These are phyloP conservation scores for Epinephelus coioides DNA, from an alignment of 2,797 vertebrate genomes.

Conservation along the genomic window DNA sequence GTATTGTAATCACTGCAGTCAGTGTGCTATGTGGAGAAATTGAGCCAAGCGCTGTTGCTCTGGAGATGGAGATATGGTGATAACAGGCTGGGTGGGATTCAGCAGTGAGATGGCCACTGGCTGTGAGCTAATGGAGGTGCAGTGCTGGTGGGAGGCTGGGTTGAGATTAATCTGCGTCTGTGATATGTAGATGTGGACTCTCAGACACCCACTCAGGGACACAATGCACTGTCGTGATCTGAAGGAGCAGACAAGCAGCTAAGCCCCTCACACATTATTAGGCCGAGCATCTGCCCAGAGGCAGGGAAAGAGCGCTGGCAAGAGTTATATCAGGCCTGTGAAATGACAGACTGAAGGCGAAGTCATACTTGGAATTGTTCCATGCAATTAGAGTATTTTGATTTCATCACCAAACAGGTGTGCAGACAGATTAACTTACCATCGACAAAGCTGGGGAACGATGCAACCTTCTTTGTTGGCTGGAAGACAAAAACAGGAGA, in stretches of 20 bases:
- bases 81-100: conserved; percentile 47
- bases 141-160: conserved; percentile 43
- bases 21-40: conserved; percentile 34
- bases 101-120: conserved; percentile 59
- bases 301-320: conserved; percentile 27
- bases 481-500: conserved; percentile 71
- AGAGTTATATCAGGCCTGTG: conserved; percentile 6
- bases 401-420: conserved; percentile 62
- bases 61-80: conserved; percentile 45
- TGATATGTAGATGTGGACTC: conserved; percentile 78
- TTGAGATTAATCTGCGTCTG: conserved; percentile 72
- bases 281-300: conserved; percentile 43
- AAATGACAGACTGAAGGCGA: conserved; percentile 15
- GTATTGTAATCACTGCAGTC: conserved; percentile 47
- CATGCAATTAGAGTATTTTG: conserved; percentile 49
- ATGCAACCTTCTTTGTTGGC: conserved; percentile 95
- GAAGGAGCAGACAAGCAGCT: conserved; percentile 49
- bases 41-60: conserved; percentile 57
- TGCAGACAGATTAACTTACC: conserved; percentile 87
- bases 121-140: conserved; percentile 54
- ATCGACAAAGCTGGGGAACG: conserved; percentile 98
- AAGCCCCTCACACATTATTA: conserved; percentile 53
- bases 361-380: conserved; percentile 29
- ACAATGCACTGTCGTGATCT: conserved; percentile 64
- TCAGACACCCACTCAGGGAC: conserved; percentile 65